Percentiles rank a stretch among this genome's conserved stretches.
phyloP scores from a whole-genome alignment of 1,140 invertebrate species.

The Listronotus oregonensis region DNA sequence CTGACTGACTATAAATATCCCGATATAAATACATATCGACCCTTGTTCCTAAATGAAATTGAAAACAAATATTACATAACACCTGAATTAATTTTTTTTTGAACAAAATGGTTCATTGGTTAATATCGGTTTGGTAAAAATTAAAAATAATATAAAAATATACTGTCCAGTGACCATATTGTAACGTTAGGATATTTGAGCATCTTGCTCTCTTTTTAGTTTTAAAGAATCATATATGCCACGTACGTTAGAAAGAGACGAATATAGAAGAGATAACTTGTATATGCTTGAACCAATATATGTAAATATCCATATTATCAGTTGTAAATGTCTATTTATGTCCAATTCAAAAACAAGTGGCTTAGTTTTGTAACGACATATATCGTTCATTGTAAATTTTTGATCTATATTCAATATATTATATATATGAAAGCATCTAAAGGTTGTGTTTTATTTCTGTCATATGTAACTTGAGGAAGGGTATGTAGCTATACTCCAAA shows the following conservation, averaged over 20 bases:
- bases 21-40: too few species aligned
- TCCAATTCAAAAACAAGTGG: constrained; percentile 33
- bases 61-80: constrained; percentile 23
- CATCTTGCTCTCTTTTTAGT: constrained; percentile 14
- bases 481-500: too few species aligned
- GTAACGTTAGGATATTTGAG: constrained; percentile 32
- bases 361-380: constrained; percentile 40
- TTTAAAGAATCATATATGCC: constrained; percentile 27
- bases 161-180: constrained; percentile 32
- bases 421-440: constrained; percentile 37
- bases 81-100: background rate
- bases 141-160: constrained; percentile 8
- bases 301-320: constrained; percentile 31
- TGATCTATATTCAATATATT: constrained; percentile 39
- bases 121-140: background rate
- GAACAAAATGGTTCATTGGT: constrained; percentile 8
- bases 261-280: constrained; percentile 20
- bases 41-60: too few species aligned
- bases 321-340: constrained; percentile 34
- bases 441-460: constrained; percentile 21
- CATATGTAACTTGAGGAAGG: too few species aligned
- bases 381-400: constrained; percentile 38
- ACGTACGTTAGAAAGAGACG: constrained; percentile 25
- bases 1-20: too few species aligned
- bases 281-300: constrained; percentile 34